Evolutionary conservation across 2,888 invertebrate species (phyloP).

Genomic region (Masnerella sp.): DNA sequence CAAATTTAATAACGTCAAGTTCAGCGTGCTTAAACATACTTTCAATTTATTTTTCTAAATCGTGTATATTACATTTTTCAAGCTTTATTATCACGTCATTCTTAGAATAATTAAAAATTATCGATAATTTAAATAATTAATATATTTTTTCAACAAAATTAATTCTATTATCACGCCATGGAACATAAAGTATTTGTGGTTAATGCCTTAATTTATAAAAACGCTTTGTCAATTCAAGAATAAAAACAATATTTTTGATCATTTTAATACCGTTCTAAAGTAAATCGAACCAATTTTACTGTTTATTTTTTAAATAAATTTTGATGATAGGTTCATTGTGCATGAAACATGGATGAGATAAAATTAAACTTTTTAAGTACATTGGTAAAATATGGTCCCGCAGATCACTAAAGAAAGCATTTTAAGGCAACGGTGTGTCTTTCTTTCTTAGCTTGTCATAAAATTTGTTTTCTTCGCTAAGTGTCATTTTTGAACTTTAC

Average conservation of each 20-base stretch:
- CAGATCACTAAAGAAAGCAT: slow-evolving; percentile 40
- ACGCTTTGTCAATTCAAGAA: slow-evolving; percentile 16
- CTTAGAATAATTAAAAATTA: too few species aligned
- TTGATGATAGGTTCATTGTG: too few species aligned
- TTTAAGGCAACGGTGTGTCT: slow-evolving; percentile 32
- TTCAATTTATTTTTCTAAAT: slow-evolving; percentile 2
- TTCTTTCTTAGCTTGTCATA: slow-evolving; percentile 33
- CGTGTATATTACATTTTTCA: too few species aligned
- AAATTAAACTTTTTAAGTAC: slow-evolving; percentile 20
- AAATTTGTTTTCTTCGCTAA: slow-evolving; percentile 48
- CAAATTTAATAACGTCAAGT: too few species aligned
- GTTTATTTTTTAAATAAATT: too few species aligned
- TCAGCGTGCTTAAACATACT: slow-evolving; percentile 4
- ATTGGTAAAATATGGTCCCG: slow-evolving; percentile 33
- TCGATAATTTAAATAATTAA: slow-evolving; percentile 19
- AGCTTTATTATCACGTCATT: too few species aligned
- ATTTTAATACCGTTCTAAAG: too few species aligned
- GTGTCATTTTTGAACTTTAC: slow-evolving; percentile 53
- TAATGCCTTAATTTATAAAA: too few species aligned
- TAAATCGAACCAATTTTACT: too few species aligned
- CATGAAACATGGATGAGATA: slow-evolving; percentile 16
- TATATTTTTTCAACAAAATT: slow-evolving; percentile 13
- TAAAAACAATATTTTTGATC: too few species aligned
- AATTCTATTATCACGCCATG: too few species aligned
- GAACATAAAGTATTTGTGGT: too few species aligned